Evolutionary conservation across 2,113 vertebrate genomes (phyloP).

Genomic region (Phasianus colchicus): DNA sequence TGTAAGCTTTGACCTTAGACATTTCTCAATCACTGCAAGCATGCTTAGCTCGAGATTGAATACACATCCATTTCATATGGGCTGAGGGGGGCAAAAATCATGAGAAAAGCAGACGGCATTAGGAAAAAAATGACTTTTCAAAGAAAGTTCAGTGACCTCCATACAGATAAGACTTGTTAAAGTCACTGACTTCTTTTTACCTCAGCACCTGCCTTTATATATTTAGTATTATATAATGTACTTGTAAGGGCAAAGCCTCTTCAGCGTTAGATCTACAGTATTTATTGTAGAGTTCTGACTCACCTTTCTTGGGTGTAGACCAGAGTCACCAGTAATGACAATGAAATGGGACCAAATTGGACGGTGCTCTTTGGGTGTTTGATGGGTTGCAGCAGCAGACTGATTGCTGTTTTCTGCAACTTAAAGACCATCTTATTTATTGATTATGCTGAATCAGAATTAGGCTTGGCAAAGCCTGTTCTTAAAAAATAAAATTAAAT

Average conservation of each 20-base stretch:
- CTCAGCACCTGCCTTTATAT: conserved; percentile 49
- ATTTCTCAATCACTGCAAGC: conserved; percentile 72
- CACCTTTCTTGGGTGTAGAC: conserved; percentile 51
- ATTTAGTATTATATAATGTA: conserved; percentile 69
- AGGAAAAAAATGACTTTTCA: conserved; percentile 75
- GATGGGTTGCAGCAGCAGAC: neutral
- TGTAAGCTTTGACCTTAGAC: conserved; percentile 76
- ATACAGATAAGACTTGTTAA: conserved; percentile 61
- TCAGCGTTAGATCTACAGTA: conserved; percentile 14
- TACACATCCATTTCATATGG: conserved; percentile 67
- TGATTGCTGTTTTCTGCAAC: neutral
- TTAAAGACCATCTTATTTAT: neutral
- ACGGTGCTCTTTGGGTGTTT: neutral
- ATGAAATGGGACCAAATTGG: conserved; percentile 16
- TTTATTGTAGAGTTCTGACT: conserved; percentile 59
- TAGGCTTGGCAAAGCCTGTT: neutral
- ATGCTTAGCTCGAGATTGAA: conserved; percentile 63
- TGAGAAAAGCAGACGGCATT: conserved; percentile 70
- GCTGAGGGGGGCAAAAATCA: conserved; percentile 64
- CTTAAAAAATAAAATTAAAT: neutral
- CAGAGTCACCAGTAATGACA: conserved; percentile 48
- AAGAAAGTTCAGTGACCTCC: conserved; percentile 74
- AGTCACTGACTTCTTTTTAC: conserved; percentile 75
- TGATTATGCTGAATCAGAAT: conserved; percentile 28
- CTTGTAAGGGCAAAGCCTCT: conserved; percentile 68